phyloP scores from a whole-genome alignment of 2,113 vertebrate genomes.

The Microtus ochrogaster region DNA sequence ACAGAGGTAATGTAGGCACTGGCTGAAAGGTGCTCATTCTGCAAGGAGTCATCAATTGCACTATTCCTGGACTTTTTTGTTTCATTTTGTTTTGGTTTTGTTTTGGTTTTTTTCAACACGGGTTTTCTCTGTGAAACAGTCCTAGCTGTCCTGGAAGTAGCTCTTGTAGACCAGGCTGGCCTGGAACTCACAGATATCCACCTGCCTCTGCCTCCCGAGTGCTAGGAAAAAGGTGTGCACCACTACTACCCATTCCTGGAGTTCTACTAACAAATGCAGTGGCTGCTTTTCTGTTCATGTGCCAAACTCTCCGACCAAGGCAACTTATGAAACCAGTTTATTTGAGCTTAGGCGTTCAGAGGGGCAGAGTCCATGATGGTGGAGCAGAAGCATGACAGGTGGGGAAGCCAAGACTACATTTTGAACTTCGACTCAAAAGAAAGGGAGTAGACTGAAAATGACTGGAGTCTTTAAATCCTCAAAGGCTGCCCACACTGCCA shows the following conservation, averaged over 20 bases:
- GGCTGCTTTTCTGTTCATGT: background rate
- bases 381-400: background rate
- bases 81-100: no score
- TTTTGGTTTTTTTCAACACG: no score
- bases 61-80: background rate
- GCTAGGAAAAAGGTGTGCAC: no score
- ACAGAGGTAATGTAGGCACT: slow-evolving; percentile 4
- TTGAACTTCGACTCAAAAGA: background rate
- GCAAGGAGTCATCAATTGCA: background rate
- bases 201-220: no score
- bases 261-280: background rate
- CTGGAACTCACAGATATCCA: no score
- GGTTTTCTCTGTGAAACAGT: no score
- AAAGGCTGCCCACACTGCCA: background rate
- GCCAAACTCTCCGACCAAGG: background rate
- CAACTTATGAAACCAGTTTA: no score
- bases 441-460: background rate
- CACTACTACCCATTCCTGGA: background rate
- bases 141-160: no score
- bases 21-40: background rate
- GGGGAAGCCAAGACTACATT: background rate
- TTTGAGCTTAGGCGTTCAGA: no score
- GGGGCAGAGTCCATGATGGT: background rate
- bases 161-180: no score
- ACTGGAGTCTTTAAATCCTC: background rate